Evolutionary conservation across 2,113 vertebrate species (phyloP).

Genomic region (Vombatus ursinus): DNA sequence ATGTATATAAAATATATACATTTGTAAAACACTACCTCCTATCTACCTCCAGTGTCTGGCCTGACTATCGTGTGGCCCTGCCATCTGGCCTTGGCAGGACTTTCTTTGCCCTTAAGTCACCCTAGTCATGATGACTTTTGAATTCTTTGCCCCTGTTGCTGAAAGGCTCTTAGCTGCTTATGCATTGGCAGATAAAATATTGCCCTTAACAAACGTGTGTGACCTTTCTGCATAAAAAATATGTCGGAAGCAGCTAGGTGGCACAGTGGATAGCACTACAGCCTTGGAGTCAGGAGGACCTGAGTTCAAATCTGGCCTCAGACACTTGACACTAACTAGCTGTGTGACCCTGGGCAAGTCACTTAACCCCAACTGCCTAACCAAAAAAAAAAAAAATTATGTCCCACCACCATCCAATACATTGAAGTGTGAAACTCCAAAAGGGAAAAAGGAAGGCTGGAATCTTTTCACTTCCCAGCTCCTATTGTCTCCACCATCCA

Average conservation of each 20-base stretch:
- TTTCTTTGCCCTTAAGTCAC: neutral
- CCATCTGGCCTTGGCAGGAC: neutral
- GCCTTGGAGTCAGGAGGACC: too few species aligned
- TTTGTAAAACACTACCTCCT: neutral
- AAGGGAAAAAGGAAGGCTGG: too few species aligned
- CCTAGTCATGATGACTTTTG: neutral
- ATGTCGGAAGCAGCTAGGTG: too few species aligned
- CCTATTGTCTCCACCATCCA: too few species aligned
- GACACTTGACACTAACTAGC: too few species aligned
- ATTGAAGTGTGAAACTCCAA: neutral
- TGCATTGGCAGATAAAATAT: neutral
- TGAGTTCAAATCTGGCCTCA: too few species aligned
- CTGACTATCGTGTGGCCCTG: neutral
- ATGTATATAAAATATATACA: neutral
- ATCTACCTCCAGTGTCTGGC: rapidly evolving
- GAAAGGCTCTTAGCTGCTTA: neutral
- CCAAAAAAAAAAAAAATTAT: neutral
- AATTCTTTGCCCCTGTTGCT: neutral
- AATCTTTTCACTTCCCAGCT: too few species aligned
- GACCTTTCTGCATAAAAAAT: neutral
- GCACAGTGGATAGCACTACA: too few species aligned
- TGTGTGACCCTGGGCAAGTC: too few species aligned
- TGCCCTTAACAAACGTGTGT: neutral
- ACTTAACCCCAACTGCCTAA: too few species aligned
- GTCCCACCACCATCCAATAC: neutral